These are phyloP conservation scores for Agrotis puta DNA, from an alignment of 2,888 invertebrate genomes.

Conservation along the genomic window DNA sequence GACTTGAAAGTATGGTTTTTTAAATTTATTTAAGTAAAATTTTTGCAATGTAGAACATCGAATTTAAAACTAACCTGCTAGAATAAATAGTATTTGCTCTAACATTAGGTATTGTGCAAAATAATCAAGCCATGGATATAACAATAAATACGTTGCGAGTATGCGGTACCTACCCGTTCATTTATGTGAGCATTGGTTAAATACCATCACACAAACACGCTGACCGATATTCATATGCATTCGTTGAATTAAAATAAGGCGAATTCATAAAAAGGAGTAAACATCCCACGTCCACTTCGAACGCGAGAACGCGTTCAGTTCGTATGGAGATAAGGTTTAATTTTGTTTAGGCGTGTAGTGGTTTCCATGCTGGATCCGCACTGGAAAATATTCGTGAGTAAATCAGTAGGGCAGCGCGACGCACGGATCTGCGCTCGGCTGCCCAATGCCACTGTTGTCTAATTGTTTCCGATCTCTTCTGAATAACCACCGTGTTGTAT, in stretches of 20 bases:
- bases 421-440: constrained; percentile 88
- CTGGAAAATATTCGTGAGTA: constrained; percentile 80
- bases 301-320: constrained; percentile 19
- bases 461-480: constrained; percentile 90
- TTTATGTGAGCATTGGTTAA: constrained; percentile 42
- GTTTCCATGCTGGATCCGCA: constrained; percentile 65
- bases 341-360: constrained; percentile 54
- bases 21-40: neutral
- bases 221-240: constrained; percentile 61
- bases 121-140: constrained; percentile 18
- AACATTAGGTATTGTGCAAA: neutral
- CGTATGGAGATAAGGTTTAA: constrained; percentile 46
- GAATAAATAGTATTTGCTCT: neutral
- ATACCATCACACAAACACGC: constrained; percentile 56
- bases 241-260: constrained; percentile 60
- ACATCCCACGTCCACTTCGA: constrained; percentile 9
- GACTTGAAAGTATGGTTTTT: too few relatives aligned
- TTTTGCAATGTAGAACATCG: neutral
- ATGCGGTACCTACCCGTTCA: constrained; percentile 15
- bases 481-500: constrained; percentile 85
- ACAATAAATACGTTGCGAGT: constrained; percentile 22
- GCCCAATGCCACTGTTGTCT: constrained; percentile 88
- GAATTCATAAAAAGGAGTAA: constrained; percentile 53
- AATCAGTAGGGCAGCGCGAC: constrained; percentile 83
- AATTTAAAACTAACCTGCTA: neutral